Conservation (phyloP, 2,797 vertebrate genomes). For the Macroramphosus scolopax region DNA sequence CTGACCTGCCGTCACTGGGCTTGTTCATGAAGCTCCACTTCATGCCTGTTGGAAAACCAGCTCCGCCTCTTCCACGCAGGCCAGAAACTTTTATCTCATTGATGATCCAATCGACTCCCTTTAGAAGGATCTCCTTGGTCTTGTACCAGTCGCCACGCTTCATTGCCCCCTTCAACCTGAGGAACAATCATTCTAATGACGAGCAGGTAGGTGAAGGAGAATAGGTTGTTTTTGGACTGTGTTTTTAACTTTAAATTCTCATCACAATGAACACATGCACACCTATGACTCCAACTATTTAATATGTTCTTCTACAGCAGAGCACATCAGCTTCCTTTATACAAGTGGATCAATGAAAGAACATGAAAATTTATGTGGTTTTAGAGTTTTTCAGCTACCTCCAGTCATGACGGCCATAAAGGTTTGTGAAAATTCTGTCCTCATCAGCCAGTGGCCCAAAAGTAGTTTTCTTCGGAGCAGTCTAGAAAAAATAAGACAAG, state of each 20-base stretch:
- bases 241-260: background rate
- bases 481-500: slow-evolving; percentile 45
- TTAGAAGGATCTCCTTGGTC: slow-evolving; percentile 95
- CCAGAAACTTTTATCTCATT: slow-evolving; percentile 91
- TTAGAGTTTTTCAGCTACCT: slow-evolving; percentile 68
- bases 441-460: slow-evolving; percentile 91
- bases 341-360: background rate
- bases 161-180: slow-evolving; percentile 88
- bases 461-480: slow-evolving; percentile 87
- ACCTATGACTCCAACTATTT: background rate
- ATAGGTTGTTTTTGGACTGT: background rate
- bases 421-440: slow-evolving; percentile 94
- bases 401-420: slow-evolving; percentile 96
- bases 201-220: too few species aligned
- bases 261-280: background rate
- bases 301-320: background rate
- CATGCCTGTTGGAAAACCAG: slow-evolving; percentile 95
- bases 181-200: slow-evolving; percentile 16
- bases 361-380: background rate
- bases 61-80: slow-evolving; percentile 90
- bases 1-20: slow-evolving; percentile 91
- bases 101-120: slow-evolving; percentile 95
- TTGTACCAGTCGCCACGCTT: slow-evolving; percentile 95
- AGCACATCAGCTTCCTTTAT: background rate
- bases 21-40: slow-evolving; percentile 99